Conservation (phyloP, 2,888 invertebrate genomes). For the Netelia virgata region DNA sequence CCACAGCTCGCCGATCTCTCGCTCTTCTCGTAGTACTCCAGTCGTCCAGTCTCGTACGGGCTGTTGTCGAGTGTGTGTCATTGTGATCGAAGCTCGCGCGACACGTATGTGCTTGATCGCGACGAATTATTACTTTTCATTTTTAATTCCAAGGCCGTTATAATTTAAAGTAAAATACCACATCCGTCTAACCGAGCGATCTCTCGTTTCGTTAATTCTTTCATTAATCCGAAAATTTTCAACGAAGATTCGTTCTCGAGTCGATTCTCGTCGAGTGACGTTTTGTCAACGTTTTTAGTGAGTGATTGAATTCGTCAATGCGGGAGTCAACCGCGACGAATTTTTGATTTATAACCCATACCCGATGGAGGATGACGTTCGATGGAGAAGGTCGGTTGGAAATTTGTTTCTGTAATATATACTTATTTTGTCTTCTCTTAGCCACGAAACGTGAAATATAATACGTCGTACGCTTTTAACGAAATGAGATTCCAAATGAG, state of each 20-base stretch:
- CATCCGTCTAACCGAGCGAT: not conserved
- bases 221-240: not conserved
- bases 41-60: constrained; percentile 76
- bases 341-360: constrained; percentile 42
- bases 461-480: not conserved
- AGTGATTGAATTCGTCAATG: constrained; percentile 33
- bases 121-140: not conserved
- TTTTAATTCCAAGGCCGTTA: no score
- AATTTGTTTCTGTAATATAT: not conserved
- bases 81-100: constrained; percentile 10
- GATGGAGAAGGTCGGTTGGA: constrained; percentile 77
- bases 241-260: not conserved
- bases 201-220: constrained; percentile 19
- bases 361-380: constrained; percentile 79
- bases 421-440: not conserved
- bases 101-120: constrained; percentile 29
- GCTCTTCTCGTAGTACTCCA: constrained; percentile 70
- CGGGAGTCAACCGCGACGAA: constrained; percentile 25
- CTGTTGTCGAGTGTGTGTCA: constrained; percentile 64
- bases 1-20: constrained; percentile 66
- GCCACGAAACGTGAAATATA: not conserved
- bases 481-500: not conserved
- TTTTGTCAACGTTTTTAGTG: constrained; percentile 48
- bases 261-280: constrained; percentile 38
- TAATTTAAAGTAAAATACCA: no score